Evolutionary conservation across 2,113 vertebrate genomes (phyloP).

Genomic region (Nestor notabilis): DNA sequence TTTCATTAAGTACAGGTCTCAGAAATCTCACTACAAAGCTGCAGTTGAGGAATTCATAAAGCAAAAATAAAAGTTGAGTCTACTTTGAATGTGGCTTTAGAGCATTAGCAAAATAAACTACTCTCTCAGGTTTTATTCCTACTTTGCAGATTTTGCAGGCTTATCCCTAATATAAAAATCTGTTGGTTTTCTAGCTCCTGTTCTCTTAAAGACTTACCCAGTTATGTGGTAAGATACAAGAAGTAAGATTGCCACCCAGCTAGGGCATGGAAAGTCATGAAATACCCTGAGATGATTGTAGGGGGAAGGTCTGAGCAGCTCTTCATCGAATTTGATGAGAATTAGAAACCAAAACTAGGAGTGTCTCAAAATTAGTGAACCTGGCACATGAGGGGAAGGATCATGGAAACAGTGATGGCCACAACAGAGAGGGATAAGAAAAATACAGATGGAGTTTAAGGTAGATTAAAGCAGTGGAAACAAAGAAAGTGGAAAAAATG

Average conservation of each 20-base stretch:
- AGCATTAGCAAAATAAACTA: background rate
- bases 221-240: background rate
- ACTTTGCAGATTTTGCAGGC: background rate
- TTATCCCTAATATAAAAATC: background rate
- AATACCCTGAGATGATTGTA: background rate
- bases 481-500: background rate
- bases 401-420: background rate
- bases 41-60: background rate
- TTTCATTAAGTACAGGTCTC: background rate
- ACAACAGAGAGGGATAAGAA: background rate
- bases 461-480: background rate
- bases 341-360: background rate
- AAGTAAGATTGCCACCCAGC: background rate
- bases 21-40: background rate
- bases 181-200: background rate
- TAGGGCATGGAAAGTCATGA: background rate
- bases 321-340: background rate
- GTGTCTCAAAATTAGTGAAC: background rate
- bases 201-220: background rate
- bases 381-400: background rate
- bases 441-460: background rate
- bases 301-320: background rate
- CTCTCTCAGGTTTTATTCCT: background rate
- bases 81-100: background rate
- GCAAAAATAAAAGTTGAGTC: background rate